Evolutionary conservation across 2,888 invertebrate genomes (phyloP).

Genomic region (Podotricha telesiphe): DNA sequence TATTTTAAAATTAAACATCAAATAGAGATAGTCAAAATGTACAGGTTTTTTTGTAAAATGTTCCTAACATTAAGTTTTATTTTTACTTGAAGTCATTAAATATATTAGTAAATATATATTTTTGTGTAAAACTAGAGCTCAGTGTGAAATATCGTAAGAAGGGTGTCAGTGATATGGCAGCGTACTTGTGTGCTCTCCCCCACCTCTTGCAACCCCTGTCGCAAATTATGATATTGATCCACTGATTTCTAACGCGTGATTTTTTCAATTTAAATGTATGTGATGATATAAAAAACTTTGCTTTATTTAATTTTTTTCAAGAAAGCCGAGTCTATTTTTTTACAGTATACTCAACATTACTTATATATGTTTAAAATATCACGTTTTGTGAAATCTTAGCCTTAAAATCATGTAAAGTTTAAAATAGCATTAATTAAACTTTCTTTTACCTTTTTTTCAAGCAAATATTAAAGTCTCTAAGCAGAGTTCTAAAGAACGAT

Average conservation of each 20-base stretch:
- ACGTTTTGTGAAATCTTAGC: not conserved
- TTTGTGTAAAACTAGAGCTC: constrained; percentile 36
- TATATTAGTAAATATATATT: constrained; percentile 22
- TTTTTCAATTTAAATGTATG: constrained; percentile 37
- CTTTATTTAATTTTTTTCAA: constrained; percentile 3
- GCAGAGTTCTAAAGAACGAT: constrained; percentile 11
- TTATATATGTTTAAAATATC: not conserved
- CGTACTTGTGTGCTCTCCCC: constrained; percentile 42
- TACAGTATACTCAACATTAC: not conserved
- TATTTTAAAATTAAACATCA: too few relatives aligned
- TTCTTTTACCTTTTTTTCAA: not conserved
- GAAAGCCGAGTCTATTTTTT: not conserved
- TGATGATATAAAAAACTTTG: constrained; percentile 9
- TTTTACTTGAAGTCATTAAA: not conserved
- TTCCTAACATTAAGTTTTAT: not conserved
- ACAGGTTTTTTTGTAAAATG: not conserved
- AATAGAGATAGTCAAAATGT: too few relatives aligned
- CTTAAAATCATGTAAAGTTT: too few relatives aligned
- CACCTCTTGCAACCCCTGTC: constrained; percentile 44
- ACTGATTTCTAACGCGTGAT: constrained; percentile 43
- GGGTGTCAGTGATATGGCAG: constrained; percentile 47
- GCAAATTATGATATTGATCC: constrained; percentile 45
- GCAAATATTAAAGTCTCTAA: not conserved
- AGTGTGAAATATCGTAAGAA: constrained; percentile 45
- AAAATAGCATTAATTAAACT: not conserved